Conservation (phyloP, 2,113 vertebrate genomes). For the Macrotis lagotis region DNA sequence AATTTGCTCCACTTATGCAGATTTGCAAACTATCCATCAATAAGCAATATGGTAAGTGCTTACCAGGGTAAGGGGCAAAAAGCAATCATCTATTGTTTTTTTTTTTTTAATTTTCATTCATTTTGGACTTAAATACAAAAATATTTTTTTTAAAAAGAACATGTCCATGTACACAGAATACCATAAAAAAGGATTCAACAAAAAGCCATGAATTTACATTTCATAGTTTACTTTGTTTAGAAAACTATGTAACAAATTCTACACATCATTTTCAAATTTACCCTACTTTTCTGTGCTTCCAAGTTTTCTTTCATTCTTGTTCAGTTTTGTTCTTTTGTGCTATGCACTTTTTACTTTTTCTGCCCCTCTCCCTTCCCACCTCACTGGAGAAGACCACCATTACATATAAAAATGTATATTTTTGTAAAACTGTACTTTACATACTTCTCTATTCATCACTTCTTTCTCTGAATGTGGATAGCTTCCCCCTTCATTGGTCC, state of each 20-base stretch:
- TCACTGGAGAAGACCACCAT: too few species aligned
- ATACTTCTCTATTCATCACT: background rate
- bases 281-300: background rate
- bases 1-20: background rate
- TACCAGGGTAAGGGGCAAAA: background rate
- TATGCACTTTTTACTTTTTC: background rate
- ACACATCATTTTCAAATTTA: background rate
- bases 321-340: too few species aligned
- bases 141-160: background rate
- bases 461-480: background rate
- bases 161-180: background rate
- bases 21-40: background rate
- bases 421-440: background rate
- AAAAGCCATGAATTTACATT: background rate
- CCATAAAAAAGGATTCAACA: background rate
- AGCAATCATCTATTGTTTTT: background rate
- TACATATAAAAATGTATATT: background rate
- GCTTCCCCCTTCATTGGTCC: background rate
- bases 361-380: too few species aligned
- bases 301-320: background rate
- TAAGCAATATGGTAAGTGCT: background rate
- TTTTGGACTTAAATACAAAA: background rate
- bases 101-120: background rate
- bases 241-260: background rate
- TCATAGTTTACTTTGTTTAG: background rate